Base-by-base conservation (phyloP, 1,140 invertebrate species). In the Tetragnatha versicolor region DNA sequence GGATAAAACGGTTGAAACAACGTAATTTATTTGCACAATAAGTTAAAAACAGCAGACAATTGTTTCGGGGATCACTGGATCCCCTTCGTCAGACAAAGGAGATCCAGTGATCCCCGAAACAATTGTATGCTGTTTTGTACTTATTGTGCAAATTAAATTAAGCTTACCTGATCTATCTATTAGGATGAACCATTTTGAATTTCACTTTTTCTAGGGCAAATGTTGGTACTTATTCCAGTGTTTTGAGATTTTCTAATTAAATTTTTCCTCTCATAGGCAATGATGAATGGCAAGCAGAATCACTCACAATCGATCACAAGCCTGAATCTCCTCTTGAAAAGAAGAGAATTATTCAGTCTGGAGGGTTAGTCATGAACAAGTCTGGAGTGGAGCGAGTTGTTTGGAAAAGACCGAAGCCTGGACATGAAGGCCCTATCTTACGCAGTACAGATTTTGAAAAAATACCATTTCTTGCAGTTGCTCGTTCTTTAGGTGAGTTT, bases 381-480 rank as follows among this genome's bases (percentile, higher is more conserved):
- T 92, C 93, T 10, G 96, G 97, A 9, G 95, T 99, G 0, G 94
- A 95, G 7, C 88, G 97, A 75, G 97, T 99, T 0, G 97, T 98
- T 0, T 99, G 97, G 97, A 97, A 97, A 85, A 89, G 96, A 82
- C 95, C 95, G 4, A 88, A 92, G 25, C 89, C 92, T 47, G 85
- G 85, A 3, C 86, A 87, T 72, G 89, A 90, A 83, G 94, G 94
- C 22, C 94, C 94, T 14, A 92, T 95, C 53, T 87, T 91, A 31
- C 89, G 93, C 65, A 93, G 92, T 0, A 95, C 94, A 2, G 90
- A 90, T 0, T 94, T 97, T 82, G 96, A 98, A 85, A 93, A 95
- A 85, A 97, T 99, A 83, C 97, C 97, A 0, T 99, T 99, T 85
- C 86, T 99, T 55, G 96, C 97, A 45, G 96, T 98, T 29, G 96